Evolutionary conservation across 2,888 invertebrate species (phyloP), one percentile per base, ranked within the genome.

Genomic region (Himalopsyche kuldschensis): DNA sequence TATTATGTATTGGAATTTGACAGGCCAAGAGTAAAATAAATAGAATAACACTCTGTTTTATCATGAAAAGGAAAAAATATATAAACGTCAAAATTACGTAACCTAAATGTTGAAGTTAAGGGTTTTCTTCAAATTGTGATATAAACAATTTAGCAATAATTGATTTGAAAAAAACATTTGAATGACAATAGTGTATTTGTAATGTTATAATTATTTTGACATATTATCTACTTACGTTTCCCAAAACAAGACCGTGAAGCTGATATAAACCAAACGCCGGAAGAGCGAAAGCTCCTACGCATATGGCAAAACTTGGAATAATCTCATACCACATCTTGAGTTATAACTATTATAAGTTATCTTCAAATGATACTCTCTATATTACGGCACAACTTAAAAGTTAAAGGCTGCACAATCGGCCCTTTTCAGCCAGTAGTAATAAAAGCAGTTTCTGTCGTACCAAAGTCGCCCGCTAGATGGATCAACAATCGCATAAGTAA

Each of bases 181-280:
- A 20, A 48, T 48, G 5, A 48, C 6, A 48, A 3, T 48, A 1
- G 20, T 3, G n/a, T 6, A n/a, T 48, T 17, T 48, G 3, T 3
- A 48, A 20, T 48, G 4, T 48, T 48, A 48, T n/a, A 48, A 20
- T 48, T 10, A 69, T 69, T 69, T 69, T 69, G 69, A 69, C 69
- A 30, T 69, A 27, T 41, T n/a, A 8, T 76, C 4, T 8, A 79
- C 94, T 94, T 90, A 94, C 94, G 87, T 95, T 95, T 88, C 94
- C 94, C 85, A 93, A 85, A 6, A 89, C 87, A 85, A 93, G 88
- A 88, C 94, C 94, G 89, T 95, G 93, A 85, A 94, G 86, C 87
- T 94, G 93, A 88, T 94, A 94, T 69, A 93, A 90, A 3, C 92
- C 92, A 89, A 91, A 93, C 86, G 93, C 93, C 17, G 95, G 95